Evolutionary conservation across 2,888 invertebrate species (phyloP).

Genomic region (Oscheius sp.): DNA sequence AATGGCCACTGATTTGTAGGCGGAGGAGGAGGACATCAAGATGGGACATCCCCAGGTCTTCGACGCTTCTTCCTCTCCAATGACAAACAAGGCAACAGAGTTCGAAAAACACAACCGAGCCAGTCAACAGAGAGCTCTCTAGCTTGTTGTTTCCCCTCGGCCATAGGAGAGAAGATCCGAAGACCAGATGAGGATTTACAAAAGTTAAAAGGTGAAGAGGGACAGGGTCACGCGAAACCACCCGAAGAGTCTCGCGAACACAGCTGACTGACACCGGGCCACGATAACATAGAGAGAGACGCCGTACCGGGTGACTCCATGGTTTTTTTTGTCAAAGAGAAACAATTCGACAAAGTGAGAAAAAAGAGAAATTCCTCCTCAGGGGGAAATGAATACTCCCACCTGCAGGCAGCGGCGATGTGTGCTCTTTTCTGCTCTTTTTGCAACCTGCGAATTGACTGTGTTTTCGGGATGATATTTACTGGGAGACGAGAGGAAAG

Average conservation of each 20-base stretch:
- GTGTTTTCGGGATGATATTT: too few species aligned
- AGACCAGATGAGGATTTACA: neutral
- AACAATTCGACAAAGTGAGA: neutral
- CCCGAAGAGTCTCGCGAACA: conserved; percentile 2
- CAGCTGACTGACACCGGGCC: conserved; percentile 30
- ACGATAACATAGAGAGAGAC: conserved; percentile 7
- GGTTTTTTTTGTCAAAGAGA: neutral
- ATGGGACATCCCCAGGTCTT: neutral
- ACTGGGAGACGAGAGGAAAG: too few species aligned
- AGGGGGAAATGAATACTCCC: too few species aligned
- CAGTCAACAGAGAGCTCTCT: too few species aligned
- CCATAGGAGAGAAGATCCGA: neutral
- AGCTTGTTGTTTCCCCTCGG: too few species aligned
- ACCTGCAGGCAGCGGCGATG: too few species aligned
- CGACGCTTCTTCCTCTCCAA: neutral
- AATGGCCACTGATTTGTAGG: too few species aligned
- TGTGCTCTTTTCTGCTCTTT: too few species aligned
- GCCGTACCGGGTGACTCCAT: conserved; percentile 25
- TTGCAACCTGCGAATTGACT: too few species aligned
- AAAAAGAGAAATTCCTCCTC: neutral
- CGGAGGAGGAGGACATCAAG: neutral
- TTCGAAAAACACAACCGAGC: conserved; percentile 3
- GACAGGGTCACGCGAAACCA: neutral
- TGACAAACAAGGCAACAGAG: neutral
- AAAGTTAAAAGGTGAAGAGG: neutral